A percentile compares a stretch with the other conserved stretches of the same genome.
Conservation (phyloP, 1,140 invertebrate species). For the Drosophila pseudoobscura region DNA sequence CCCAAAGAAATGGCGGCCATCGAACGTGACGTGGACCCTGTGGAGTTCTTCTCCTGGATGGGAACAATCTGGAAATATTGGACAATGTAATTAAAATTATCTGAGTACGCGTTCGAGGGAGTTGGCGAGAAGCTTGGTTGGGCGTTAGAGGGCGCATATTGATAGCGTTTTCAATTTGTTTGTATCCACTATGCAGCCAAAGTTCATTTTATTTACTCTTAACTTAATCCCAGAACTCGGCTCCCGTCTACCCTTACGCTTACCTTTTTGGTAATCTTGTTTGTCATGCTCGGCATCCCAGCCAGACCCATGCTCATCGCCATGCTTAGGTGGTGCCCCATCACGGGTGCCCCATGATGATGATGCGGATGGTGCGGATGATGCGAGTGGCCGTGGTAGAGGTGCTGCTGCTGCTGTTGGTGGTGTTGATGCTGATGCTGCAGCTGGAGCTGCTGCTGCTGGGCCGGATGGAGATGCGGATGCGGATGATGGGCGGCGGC, state of each 20-base stretch:
- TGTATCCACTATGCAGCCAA: conserved; percentile 7
- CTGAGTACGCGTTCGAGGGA: background rate
- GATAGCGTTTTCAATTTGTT: conserved; percentile 39
- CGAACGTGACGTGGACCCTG: conserved; percentile 90
- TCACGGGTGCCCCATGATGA: conserved; percentile 58
- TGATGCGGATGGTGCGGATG: conserved; percentile 44
- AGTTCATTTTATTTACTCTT: conserved; percentile 38
- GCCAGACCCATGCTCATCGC: conserved; percentile 81
- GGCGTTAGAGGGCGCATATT: background rate
- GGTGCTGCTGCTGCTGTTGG: conserved; percentile 36
- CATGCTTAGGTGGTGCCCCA: conserved; percentile 74
- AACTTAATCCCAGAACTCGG: conserved; percentile 29
- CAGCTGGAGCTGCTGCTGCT: conserved; percentile 40
- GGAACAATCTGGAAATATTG: conserved; percentile 84
- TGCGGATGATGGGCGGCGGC: conserved; percentile 80
- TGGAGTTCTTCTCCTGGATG: conserved; percentile 89
- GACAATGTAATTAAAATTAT: conserved; percentile 37
- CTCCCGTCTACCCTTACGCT: conserved; percentile 2
- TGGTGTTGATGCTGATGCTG: conserved; percentile 49
- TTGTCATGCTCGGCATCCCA: conserved; percentile 76
- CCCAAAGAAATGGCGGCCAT: conserved; percentile 94
- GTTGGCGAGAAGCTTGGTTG: too few species aligned
- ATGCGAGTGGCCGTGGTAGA: conserved; percentile 53
- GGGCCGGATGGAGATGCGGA: conserved; percentile 63
- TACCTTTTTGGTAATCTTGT: conserved; percentile 83